Conservation (phyloP, 2,888 invertebrate species). For the Megamerina dolium region DNA sequence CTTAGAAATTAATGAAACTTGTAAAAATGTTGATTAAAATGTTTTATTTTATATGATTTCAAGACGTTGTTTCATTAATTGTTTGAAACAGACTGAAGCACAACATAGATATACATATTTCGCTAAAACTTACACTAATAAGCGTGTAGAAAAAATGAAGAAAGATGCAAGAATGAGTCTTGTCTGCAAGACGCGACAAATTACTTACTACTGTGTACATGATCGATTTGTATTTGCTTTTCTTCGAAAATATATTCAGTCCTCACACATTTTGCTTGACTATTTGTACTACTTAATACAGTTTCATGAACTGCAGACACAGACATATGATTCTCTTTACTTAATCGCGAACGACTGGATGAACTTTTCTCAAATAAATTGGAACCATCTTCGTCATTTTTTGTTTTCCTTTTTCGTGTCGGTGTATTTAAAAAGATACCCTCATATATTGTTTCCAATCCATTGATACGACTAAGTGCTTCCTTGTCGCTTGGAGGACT, state of each 20-base stretch:
- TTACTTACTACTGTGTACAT: too few species aligned
- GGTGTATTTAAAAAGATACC: conserved; percentile 45
- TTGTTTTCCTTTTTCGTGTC: conserved; percentile 32
- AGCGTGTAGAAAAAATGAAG: neutral
- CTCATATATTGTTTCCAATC: conserved; percentile 46
- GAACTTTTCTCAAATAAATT: conserved; percentile 35
- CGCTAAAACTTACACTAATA: neutral
- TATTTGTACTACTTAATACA: too few species aligned
- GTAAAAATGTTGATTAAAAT: neutral
- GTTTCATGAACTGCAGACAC: too few species aligned
- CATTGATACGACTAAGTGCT: conserved; percentile 27
- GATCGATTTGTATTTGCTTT: too few species aligned
- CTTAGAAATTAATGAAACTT: neutral
- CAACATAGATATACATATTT: neutral
- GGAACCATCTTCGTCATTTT: too few species aligned
- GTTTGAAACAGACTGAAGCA: too few species aligned
- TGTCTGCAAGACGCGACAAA: too few species aligned
- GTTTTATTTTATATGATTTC: neutral
- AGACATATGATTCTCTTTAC: conserved; percentile 36
- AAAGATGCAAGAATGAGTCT: neutral
- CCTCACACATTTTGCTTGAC: too few species aligned
- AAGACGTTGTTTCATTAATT: too few species aligned
- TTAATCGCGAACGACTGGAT: conserved; percentile 31
- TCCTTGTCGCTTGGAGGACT: conserved; percentile 35
- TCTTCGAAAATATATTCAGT: too few species aligned